A percentile compares a stretch with the other conserved stretches of the same genome.
phyloP scores from a whole-genome alignment of 2,888 invertebrate genomes.

The Harpalus rufipes region DNA sequence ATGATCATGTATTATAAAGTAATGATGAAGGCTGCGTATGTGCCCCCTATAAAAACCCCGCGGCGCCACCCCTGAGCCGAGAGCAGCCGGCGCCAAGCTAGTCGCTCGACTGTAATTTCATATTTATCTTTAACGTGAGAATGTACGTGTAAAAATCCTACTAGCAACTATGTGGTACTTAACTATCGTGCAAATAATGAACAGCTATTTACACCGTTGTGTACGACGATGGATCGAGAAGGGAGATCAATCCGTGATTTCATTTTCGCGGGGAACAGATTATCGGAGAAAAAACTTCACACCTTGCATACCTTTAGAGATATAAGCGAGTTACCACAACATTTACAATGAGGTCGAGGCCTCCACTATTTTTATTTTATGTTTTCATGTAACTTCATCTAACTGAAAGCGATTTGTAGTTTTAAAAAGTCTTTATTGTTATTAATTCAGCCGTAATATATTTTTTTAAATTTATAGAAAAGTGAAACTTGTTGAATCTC shows the following conservation, averaged over 20 bases:
- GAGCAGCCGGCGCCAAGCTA: conserved; percentile 56
- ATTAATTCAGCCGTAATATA: too few relatives aligned
- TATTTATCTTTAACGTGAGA: conserved; percentile 67
- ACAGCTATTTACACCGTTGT: conserved; percentile 46
- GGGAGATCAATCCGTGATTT: conserved; percentile 2
- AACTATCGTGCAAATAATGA: conserved; percentile 64
- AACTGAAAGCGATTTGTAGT: too few relatives aligned
- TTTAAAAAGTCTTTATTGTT: too few relatives aligned
- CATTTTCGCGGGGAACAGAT: neutral
- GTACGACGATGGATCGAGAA: conserved; percentile 5
- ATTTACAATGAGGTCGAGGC: too few relatives aligned
- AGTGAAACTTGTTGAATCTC: too few relatives aligned
- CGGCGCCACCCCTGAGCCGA: conserved; percentile 59
- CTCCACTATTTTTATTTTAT: too few relatives aligned
- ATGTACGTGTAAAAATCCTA: conserved; percentile 61
- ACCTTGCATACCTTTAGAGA: neutral
- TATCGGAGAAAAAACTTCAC: neutral
- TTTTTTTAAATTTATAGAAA: too few relatives aligned
- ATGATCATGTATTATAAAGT: conserved; percentile 47
- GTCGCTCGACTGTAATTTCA: conserved; percentile 65
- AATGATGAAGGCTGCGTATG: conserved; percentile 42
- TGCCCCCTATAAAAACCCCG: conserved; percentile 52
- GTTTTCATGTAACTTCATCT: too few relatives aligned
- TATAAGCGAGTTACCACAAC: too few relatives aligned
- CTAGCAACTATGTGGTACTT: conserved; percentile 61